Conservation (phyloP, 2,888 invertebrate species). For the Protonemura montana region DNA sequence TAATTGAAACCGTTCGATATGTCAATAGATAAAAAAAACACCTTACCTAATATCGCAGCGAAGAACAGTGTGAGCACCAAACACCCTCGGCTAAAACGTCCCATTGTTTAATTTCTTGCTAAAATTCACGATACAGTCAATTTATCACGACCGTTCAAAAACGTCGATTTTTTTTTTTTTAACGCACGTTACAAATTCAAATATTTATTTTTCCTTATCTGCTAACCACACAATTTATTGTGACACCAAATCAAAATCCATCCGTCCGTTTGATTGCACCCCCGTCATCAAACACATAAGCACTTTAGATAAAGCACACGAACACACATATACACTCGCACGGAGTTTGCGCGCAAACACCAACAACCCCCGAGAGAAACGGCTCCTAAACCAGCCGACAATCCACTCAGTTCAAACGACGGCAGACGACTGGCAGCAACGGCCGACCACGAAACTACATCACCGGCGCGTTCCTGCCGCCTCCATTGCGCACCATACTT, state of each 20-base stretch:
- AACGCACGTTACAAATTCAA: not conserved
- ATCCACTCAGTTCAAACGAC: not conserved
- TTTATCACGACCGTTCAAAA: too few species aligned
- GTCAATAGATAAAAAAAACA: not conserved
- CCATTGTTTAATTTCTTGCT: slow-evolving; percentile 17
- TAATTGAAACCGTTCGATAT: not conserved
- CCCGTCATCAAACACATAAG: not conserved
- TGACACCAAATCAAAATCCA: not conserved
- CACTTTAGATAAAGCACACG: not conserved
- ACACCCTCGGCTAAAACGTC: slow-evolving; percentile 31
- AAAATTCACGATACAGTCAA: not conserved
- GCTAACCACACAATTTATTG: not conserved
- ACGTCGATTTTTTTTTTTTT: not conserved
- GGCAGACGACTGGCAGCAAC: not conserved
- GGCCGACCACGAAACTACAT: not conserved
- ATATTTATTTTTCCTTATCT: slow-evolving; percentile 14
- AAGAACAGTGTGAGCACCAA: slow-evolving; percentile 25
- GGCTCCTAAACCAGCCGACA: not conserved
- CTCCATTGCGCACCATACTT: not conserved
- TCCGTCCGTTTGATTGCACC: not conserved
- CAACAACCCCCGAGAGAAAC: not conserved
- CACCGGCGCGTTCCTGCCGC: not conserved
- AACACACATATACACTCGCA: not conserved
- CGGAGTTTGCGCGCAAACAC: not conserved
- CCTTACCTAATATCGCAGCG: slow-evolving; percentile 33